A percentile compares a stretch with the other conserved stretches of the same genome.
Conservation (phyloP, 2,888 invertebrate genomes). For the Drosophila incognita region DNA sequence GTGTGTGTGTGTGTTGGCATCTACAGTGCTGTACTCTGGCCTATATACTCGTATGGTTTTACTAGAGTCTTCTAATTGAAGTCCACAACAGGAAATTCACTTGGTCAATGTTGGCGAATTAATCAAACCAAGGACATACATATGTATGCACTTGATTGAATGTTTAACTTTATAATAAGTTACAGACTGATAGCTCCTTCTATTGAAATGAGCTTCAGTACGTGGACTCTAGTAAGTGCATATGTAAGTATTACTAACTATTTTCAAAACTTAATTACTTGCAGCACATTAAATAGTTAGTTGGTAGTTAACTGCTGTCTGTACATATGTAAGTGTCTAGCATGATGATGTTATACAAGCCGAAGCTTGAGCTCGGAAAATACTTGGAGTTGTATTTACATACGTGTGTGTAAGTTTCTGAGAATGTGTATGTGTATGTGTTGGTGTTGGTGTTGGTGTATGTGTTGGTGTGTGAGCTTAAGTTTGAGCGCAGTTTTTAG, state of each 20-base stretch:
- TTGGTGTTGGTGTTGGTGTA: slow-evolving; percentile 5
- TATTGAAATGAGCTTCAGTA: not conserved
- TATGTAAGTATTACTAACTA: slow-evolving; percentile 25
- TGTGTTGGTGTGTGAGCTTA: slow-evolving; percentile 26
- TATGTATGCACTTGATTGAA: not conserved
- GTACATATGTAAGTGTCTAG: slow-evolving; percentile 22
- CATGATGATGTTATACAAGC: slow-evolving; percentile 17
- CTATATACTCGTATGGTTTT: slow-evolving; percentile 25
- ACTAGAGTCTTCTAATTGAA: slow-evolving; percentile 12
- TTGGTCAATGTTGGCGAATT: not conserved
- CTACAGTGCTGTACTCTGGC: slow-evolving; percentile 34
- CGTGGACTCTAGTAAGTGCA: slow-evolving; percentile 14
- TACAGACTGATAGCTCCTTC: not conserved
- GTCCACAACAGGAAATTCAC: not conserved
- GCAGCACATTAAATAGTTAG: slow-evolving; percentile 3
- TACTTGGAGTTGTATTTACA: slow-evolving; percentile 30
- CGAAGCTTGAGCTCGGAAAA: slow-evolving; percentile 48
- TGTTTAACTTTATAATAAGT: not conserved
- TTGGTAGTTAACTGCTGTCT: slow-evolving; percentile 20
- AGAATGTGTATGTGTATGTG: slow-evolving; percentile 4
- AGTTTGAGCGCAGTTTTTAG: slow-evolving; percentile 43
- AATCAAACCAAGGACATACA: slow-evolving; percentile 6
- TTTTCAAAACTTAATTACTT: slow-evolving; percentile 38
- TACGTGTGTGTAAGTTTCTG: slow-evolving; percentile 1
- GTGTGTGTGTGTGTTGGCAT: slow-evolving; percentile 11